Base-by-base conservation (phyloP, 2,888 invertebrate species). In the Platycheirus albimanus region DNA sequence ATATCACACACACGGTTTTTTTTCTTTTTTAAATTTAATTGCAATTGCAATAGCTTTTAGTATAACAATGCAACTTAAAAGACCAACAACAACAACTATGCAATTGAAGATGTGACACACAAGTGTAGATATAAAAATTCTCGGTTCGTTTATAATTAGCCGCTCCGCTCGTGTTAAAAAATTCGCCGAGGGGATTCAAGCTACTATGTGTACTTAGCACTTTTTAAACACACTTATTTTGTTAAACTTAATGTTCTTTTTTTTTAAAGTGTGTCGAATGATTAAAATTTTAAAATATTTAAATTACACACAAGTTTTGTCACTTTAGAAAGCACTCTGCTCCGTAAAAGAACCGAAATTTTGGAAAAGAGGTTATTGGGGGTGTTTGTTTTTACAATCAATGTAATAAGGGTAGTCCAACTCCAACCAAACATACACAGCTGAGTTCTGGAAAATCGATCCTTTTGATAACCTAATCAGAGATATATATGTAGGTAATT, bases 71-170 rank as follows among this genome's bases (percentile, higher is more conserved):
- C 58, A 77, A 61, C 64, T 64, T 10, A 69, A 24, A 20, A 58
- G 52, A 76, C 49, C 56, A 76, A 58, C 70, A 70, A 71, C 41
- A 80, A 58, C 19, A 71, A 20, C 36, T 28, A 20, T 33, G 58
- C 58, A 76, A 66, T 77, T 81, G 58, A 77, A 49, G 56, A 80
- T 54, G 69, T 24, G 61, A 69, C 43, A 56, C 69, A 61, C 49
- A 49, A 54, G 47, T 11, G 61, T 61, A 61, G 52, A 51, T 41
- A 56, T 30, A 64, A 47, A 13, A 41, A 33, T 51, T 49, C 58
- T 70, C 49, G 54, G n/a, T n/a, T n/a, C n/a, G n/a, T n/a, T 80
- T 80, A 80, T 80, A 80, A 80, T 80, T 81, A 77, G 77, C 64
- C 71, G 76, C n/a, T n/a, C n/a, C n/a, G n/a, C 71, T 76, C 64